Base-by-base conservation (phyloP, 53 echinoderm and acorn worm species). In the Crossaster papposus region DNA sequence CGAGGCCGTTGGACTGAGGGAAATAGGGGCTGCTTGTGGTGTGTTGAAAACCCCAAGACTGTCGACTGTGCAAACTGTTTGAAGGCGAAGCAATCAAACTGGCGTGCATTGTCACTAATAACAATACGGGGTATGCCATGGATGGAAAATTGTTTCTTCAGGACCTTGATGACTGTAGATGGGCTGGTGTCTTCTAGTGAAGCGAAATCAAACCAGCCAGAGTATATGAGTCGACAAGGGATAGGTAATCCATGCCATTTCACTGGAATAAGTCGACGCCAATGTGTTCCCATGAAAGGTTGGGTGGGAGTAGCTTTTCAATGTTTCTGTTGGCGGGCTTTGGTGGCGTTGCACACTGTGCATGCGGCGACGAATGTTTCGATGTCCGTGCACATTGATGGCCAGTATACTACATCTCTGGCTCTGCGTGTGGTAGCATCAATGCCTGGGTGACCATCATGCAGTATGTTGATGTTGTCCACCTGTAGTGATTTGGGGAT, bases 191-290 rank as follows among this genome's bases (percentile, higher is more conserved):
- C 12, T 29, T 50, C 70, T 3, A 88, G 88, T 36, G 89, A 81
- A 64, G 88, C 80, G 18, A 94, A 76, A 34, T 94, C 83, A 83
- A 94, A 94, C 89, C 88, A 94, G 17, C 91, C 26, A 7, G 38
- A n/a, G n/a, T n/a, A n/a, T n/a, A 38, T 38, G 91, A 91, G 83
- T 94, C 94, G 0, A 64, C 83, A 23, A 91, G 30, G 38, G 82
- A 83, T 18, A 89, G 63, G 72, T 91, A 94, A 30, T 91, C 65
- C 31, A 82, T 44, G 13, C 54, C 34, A 51, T 94, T 91, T 89
- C 91, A 94, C 30, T 88, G 89, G 89, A 94, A 94, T 11, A 94
- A 28, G 35, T 93, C 91, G 23, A 79, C 78, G 20, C 83, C 93
- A 38, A 93, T 78, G 29, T 77, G 78, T 50, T 82, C 65, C 93